phyloP scores from a whole-genome alignment of 2,888 invertebrate species.

The Sarcophaga caerulescens region DNA sequence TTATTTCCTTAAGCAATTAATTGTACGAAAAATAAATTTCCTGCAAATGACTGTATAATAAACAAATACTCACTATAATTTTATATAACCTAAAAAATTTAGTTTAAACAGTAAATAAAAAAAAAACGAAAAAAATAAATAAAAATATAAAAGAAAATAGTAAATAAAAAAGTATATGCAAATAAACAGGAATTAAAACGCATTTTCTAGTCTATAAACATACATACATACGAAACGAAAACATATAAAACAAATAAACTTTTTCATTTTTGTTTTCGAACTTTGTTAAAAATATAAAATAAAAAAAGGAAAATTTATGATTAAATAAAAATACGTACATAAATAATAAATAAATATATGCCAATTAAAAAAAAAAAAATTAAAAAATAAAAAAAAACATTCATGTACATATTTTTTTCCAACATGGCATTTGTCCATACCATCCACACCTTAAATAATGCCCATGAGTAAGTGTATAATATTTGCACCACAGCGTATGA shows the following conservation, averaged over 20 bases:
- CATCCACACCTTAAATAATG: too few species aligned
- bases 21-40: too few species aligned
- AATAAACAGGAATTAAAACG: slow-evolving; percentile 35
- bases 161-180: neutral
- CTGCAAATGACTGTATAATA: too few species aligned
- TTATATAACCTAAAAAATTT: neutral
- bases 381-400: slow-evolving; percentile 38
- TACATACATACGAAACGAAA: neutral
- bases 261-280: neutral
- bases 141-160: neutral
- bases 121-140: neutral
- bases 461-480: too few species aligned
- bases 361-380: slow-evolving; percentile 18
- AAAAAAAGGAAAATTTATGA: too few species aligned
- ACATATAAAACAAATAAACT: neutral
- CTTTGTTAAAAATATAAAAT: slow-evolving; percentile 8
- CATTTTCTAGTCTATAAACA: slow-evolving; percentile 12
- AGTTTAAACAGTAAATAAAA: neutral
- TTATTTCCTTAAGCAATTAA: too few species aligned
- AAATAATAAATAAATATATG: slow-evolving; percentile 7
- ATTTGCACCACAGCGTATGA: too few species aligned
- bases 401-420: too few species aligned
- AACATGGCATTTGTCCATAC: too few species aligned
- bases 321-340: neutral
- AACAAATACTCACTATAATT: neutral